Conservation (phyloP, 2,113 vertebrate genomes). For the Crotalus tigris region DNA sequence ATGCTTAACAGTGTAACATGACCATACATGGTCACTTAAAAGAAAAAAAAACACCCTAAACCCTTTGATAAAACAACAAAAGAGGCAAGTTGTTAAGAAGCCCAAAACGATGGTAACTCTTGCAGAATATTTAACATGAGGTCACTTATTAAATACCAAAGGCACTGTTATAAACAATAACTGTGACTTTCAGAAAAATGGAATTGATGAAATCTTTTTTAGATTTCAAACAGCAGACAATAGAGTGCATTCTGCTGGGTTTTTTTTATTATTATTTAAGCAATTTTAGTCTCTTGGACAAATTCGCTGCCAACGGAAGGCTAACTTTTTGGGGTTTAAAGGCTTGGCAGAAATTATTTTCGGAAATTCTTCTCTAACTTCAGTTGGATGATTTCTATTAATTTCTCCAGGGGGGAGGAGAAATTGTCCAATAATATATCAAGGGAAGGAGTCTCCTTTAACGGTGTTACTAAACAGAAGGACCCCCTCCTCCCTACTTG, state of each 20-base stretch:
- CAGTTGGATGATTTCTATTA: background rate
- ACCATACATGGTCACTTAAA: conserved; percentile 60
- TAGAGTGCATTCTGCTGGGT: conserved; percentile 5
- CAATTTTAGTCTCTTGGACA: conserved; percentile 17
- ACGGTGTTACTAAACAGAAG: background rate
- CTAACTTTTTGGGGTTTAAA: background rate
- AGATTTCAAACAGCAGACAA: conserved; percentile 32
- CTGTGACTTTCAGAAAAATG: conserved; percentile 32
- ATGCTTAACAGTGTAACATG: conserved; percentile 56
- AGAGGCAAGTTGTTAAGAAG: conserved; percentile 54
- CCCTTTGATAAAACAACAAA: conserved; percentile 62
- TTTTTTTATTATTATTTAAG: no score
- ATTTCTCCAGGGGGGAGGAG: background rate
- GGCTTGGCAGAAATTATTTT: background rate
- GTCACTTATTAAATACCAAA: conserved; percentile 45
- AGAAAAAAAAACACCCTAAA: conserved; percentile 48
- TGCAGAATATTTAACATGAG: conserved; percentile 53
- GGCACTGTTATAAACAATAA: conserved; percentile 38
- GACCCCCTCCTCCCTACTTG: background rate
- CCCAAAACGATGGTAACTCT: conserved; percentile 38
- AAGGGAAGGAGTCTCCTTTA: background rate
- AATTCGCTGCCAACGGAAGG: background rate
- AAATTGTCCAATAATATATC: background rate
- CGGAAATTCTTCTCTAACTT: background rate
- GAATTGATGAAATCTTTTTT: conserved; percentile 35